Evolutionary conservation across 2,113 vertebrate species (phyloP).

Genomic region (Gasterosteus aculeatus): DNA sequence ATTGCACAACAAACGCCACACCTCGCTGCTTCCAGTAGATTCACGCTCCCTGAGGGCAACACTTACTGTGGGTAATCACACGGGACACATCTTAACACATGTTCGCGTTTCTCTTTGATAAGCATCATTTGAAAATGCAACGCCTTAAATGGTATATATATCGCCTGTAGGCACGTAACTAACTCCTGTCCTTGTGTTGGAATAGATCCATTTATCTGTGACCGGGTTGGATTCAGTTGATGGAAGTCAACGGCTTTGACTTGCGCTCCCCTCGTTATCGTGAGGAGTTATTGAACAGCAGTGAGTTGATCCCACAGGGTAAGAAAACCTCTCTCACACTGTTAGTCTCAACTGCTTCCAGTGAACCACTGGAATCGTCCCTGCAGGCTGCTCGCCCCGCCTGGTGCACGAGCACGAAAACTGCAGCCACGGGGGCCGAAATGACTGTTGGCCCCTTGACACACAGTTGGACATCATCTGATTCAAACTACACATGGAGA

Average conservation of each 20-base stretch:
- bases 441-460: background rate
- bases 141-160: background rate
- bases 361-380: background rate
- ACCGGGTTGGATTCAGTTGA: background rate
- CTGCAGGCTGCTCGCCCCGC: slow-evolving; percentile 57
- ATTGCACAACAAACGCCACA: slow-evolving; percentile 52
- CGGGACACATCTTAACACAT: slow-evolving; percentile 13
- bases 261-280: background rate
- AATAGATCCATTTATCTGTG: background rate
- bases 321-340: too few relatives aligned
- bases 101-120: slow-evolving; percentile 4
- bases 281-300: background rate
- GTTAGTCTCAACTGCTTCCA: background rate
- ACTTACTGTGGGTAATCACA: slow-evolving; percentile 14
- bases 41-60: slow-evolving; percentile 27
- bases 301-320: background rate
- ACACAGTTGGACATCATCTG: background rate
- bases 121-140: background rate
- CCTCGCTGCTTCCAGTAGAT: slow-evolving; percentile 49
- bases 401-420: slow-evolving; percentile 56
- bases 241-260: background rate
- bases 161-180: background rate
- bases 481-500: background rate
- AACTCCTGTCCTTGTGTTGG: background rate
- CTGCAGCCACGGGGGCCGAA: slow-evolving; percentile 38